Evolutionary conservation across 2,888 invertebrate species (phyloP), one percentile per base, ranked within the genome.

Genomic region (Phyllotreta cruciferae): DNA sequence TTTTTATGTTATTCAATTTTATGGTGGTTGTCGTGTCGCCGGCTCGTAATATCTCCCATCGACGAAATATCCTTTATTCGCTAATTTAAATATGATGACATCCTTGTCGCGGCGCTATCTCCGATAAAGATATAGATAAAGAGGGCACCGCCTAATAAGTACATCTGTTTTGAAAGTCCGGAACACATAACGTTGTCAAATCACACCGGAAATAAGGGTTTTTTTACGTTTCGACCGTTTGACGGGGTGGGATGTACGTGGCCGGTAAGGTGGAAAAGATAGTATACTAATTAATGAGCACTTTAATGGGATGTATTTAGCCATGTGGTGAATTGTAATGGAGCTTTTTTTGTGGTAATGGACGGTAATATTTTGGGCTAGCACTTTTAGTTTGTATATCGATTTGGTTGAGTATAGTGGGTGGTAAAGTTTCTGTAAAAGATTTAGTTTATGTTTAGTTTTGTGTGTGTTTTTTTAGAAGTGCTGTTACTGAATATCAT

Each of bases 31-130:
- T 24, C 24, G 24, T 47, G 34, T 8, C 49, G 50, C 49, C 11
- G 42, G 52, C 53, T 53, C 57, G 56, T 54, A 66, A 66, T 24
- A 24, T 64, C 67, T 62, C 36, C 60, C 49, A 64, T 68, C 66
- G 62, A 49, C 10, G 55, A 63, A 73, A 73, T 71, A 73, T 64
- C 70, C 70, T 64, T n/a, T 67, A 69, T 71, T 70, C 65, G 72
- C 74, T 74, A 75, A 75, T 75, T 75, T 75, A 73, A 75, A 75
- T 75, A 75, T 71, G 74, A 75, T 74, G 75, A 75, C 75, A 75
- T 73, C 68, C 65, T 68, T 67, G 68, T 66, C 70, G 68, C 67
- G 68, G 69, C 71, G 69, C 68, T 70, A 73, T 72, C 71, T 71
- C 55, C 64, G 69, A 73, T 71, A 70, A 69, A 71, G 75, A 75